Percentiles rank a stretch among this genome's conserved stretches.
phyloP scores from a whole-genome alignment of 2,797 vertebrate genomes.

The Myotis findleyi region DNA sequence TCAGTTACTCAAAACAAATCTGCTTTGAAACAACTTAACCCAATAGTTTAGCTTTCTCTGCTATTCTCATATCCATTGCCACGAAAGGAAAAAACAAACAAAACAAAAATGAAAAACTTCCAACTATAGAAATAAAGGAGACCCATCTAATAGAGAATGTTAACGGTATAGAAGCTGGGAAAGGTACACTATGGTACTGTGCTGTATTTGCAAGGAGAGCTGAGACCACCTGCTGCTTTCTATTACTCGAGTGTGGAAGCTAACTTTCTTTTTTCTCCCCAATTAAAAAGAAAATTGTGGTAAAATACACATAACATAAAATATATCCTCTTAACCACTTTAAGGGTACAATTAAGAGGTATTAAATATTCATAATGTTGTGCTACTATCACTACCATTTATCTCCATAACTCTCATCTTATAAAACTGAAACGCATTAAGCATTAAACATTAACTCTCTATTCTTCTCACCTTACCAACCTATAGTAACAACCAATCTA shows the following conservation, averaged over 20 bases:
- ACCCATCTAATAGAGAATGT: not conserved
- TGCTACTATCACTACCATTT: not conserved
- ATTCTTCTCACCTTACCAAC: not conserved
- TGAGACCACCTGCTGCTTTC: not conserved
- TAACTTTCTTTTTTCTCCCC: not conserved
- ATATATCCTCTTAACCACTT: not conserved
- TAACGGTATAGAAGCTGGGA: not conserved
- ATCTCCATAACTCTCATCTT: not conserved
- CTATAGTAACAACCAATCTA: not conserved
- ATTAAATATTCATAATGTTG: not conserved
- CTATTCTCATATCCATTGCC: not conserved
- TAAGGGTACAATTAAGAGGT: not conserved
- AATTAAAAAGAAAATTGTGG: not conserved
- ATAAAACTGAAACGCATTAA: not conserved
- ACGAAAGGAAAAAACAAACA: not conserved
- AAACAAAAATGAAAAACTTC: slow-evolving; percentile 13
- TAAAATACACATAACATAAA: not conserved
- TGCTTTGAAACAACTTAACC: not conserved
- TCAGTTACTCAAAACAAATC: not conserved
- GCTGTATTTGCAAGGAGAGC: not conserved
- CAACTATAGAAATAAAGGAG: not conserved
- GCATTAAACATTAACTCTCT: not conserved
- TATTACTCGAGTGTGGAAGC: not conserved
- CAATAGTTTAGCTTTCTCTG: not conserved
- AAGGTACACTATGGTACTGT: not conserved